Conservation (phyloP, 2,888 invertebrate species). For the Chaitophorus viminalis region DNA sequence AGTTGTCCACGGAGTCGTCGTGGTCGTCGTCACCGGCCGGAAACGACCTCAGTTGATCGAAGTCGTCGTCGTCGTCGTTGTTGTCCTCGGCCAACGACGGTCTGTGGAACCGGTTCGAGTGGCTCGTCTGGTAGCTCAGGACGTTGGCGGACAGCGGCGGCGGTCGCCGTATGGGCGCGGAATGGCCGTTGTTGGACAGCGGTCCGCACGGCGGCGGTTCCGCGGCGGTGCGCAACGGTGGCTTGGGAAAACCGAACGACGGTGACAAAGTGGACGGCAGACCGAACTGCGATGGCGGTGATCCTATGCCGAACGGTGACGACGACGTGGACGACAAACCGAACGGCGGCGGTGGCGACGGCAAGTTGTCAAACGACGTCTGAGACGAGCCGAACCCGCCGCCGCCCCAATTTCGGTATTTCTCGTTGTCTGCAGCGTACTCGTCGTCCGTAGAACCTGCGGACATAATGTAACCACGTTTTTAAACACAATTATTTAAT, state of each 20-base stretch:
- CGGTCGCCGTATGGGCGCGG: constrained; percentile 56
- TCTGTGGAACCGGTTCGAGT: not conserved
- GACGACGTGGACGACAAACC: constrained; percentile 20
- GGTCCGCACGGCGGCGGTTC: not conserved
- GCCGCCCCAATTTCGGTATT: not conserved
- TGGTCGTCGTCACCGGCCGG: not conserved
- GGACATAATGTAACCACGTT: too few species aligned
- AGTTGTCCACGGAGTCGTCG: constrained; percentile 7
- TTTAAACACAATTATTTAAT: too few species aligned
- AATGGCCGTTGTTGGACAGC: not conserved
- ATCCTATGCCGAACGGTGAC: not conserved
- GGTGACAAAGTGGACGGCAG: not conserved
- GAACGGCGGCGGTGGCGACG: constrained; percentile 36
- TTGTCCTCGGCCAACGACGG: not conserved
- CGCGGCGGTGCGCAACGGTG: constrained; percentile 13
- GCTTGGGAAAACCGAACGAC: not conserved
- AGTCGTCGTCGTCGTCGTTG: not conserved
- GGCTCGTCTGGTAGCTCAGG: not conserved
- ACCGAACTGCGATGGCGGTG: constrained; percentile 12
- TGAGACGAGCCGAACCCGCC: constrained; percentile 66
- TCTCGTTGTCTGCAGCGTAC: not conserved
- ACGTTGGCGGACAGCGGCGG: constrained; percentile 47
- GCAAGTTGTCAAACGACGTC: constrained; percentile 63
- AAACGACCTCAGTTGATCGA: not conserved
- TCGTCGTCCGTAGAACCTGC: constrained; percentile 5